Evolutionary conservation across 1,140 invertebrate genomes (phyloP).

Genomic region (Drosophila santomea): DNA sequence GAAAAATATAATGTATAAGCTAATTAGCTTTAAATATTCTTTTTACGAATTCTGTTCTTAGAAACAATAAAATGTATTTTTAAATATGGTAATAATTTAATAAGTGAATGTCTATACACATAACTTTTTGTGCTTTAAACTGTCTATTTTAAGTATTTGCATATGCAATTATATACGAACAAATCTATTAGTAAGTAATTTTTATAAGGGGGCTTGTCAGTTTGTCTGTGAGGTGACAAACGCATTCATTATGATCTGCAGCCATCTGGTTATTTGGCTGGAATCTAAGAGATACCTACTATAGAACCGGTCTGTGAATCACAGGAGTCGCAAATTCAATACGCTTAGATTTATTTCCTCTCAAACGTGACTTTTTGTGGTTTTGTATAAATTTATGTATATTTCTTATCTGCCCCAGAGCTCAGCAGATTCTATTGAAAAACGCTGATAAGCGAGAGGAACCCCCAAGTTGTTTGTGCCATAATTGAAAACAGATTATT

Average conservation of each 20-base stretch:
- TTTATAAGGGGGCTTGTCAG: background rate
- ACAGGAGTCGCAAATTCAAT: background rate
- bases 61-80: no score
- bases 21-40: background rate
- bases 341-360: constrained; percentile 1
- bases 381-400: background rate
- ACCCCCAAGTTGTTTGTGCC: background rate
- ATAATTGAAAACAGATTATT: background rate
- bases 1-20: background rate
- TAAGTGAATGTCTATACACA: no score
- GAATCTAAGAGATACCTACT: background rate
- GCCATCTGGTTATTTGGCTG: constrained; percentile 11
- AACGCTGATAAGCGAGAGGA: background rate
- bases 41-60: background rate
- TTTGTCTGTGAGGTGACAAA: background rate
- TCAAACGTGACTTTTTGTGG: constrained; percentile 8
- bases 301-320: constrained; percentile 25
- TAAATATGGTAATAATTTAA: no score
- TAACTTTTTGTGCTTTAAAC: no score
- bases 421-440: background rate
- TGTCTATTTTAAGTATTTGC: no score
- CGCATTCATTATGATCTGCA: constrained; percentile 12
- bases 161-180: background rate
- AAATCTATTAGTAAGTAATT: background rate
- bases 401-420: constrained; percentile 18